phyloP scores from a whole-genome alignment of 2,113 vertebrate genomes.

The Sorex araneus region DNA sequence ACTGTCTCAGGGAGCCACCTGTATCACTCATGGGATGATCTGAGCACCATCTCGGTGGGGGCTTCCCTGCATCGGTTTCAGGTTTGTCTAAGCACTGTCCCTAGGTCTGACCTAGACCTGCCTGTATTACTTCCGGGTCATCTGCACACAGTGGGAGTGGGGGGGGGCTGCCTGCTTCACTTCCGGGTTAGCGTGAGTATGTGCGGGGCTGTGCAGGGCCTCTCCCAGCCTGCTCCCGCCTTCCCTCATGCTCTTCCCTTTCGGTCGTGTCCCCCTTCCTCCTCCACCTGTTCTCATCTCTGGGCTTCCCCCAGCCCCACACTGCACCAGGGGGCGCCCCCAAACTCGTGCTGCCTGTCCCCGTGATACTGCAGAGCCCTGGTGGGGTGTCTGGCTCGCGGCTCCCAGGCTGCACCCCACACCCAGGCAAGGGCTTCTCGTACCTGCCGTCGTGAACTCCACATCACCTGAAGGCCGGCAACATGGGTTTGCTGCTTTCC shows the following conservation, averaged over 20 bases:
- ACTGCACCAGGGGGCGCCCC: neutral
- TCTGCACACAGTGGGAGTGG: no score
- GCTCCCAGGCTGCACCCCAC: neutral
- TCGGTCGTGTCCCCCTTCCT: neutral
- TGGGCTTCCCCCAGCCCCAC: neutral
- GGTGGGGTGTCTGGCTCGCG: neutral
- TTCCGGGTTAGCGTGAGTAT: neutral
- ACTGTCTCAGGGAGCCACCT: no score
- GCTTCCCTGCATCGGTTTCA: no score
- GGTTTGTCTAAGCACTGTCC: no score
- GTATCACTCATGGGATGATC: no score
- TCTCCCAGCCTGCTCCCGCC: neutral
- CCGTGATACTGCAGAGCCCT: fast-evolving
- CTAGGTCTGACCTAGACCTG: no score
- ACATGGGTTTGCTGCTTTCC: neutral
- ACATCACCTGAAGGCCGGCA: neutral
- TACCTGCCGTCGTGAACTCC: neutral
- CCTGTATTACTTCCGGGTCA: no score
- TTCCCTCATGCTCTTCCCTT: neutral
- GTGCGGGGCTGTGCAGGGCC: no score
- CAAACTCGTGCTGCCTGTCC: neutral
- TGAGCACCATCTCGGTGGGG: neutral
- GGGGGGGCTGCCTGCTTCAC: neutral
- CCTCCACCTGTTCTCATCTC: neutral
- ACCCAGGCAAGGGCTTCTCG: neutral